phyloP scores from a whole-genome alignment of 2,797 vertebrate genomes.

The Sphenopsis melanotis region DNA sequence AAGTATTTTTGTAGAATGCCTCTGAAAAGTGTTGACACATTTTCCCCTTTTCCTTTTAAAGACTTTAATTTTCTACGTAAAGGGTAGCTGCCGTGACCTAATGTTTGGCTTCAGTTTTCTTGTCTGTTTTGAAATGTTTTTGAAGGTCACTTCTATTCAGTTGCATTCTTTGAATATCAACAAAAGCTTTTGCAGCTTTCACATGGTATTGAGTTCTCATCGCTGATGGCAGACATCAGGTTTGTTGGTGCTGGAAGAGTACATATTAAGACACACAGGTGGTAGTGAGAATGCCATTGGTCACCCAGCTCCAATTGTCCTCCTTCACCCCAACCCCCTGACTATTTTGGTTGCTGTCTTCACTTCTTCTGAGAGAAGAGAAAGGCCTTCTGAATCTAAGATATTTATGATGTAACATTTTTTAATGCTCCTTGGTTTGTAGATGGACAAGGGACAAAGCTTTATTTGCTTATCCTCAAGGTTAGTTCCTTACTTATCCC shows the following conservation, averaged over 20 bases:
- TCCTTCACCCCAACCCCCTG: accelerated
- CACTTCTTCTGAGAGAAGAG: background rate
- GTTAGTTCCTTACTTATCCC: background rate
- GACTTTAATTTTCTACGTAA: background rate
- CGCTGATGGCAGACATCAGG: background rate
- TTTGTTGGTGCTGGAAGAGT: background rate
- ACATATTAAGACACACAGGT: accelerated
- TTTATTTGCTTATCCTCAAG: background rate
- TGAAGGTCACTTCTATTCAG: background rate
- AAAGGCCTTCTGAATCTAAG: background rate
- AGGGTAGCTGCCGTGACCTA: background rate
- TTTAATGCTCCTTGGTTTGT: background rate
- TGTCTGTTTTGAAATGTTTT: background rate
- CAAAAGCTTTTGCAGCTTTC: background rate
- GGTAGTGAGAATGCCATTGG: background rate
- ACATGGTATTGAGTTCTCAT: background rate
- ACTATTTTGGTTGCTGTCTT: background rate
- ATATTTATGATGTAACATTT: background rate
- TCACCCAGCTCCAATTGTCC: background rate
- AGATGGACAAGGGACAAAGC: background rate
- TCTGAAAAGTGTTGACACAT: background rate
- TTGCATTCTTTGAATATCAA: background rate
- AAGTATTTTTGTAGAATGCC: background rate
- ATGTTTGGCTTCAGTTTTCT: background rate
- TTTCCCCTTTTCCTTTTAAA: background rate